Evolutionary conservation across 2,113 vertebrate genomes (phyloP).

Genomic region (Takifugu flavidus): DNA sequence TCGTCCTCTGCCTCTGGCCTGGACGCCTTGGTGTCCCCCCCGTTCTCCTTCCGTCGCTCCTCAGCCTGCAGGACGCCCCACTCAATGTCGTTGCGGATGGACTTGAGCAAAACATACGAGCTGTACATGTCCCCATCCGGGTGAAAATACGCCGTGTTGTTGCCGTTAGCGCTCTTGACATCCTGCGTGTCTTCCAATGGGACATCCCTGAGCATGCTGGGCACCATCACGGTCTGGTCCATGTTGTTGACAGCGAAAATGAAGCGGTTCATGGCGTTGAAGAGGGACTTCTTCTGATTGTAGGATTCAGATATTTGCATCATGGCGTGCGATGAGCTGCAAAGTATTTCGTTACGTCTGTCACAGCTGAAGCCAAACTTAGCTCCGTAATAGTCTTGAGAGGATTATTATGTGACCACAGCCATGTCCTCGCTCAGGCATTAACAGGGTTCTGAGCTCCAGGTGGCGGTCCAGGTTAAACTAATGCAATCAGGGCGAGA

Average conservation of each 20-base stretch:
- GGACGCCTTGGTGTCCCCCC: slow-evolving; percentile 8
- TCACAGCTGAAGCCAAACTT: slow-evolving; percentile 25
- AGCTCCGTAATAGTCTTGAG: slow-evolving; percentile 40
- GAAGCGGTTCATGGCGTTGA: slow-evolving; percentile 91
- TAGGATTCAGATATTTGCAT: slow-evolving; percentile 88
- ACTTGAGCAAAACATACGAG: slow-evolving; percentile 88
- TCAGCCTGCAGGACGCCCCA: slow-evolving; percentile 86
- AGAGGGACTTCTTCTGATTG: slow-evolving; percentile 90
- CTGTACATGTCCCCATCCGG: slow-evolving; percentile 88
- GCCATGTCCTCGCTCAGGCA: slow-evolving; percentile 6
- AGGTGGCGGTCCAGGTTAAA: background rate
- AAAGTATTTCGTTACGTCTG: background rate
- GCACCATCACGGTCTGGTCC: slow-evolving; percentile 97
- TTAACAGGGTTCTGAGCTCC: background rate
- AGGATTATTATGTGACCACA: slow-evolving; percentile 36
- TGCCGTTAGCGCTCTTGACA: slow-evolving; percentile 27
- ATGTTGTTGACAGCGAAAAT: slow-evolving; percentile 93
- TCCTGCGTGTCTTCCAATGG: slow-evolving; percentile 63
- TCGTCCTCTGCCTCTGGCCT: slow-evolving; percentile 64
- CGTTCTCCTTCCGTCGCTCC: slow-evolving; percentile 76
- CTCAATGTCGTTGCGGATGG: slow-evolving; percentile 91
- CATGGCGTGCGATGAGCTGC: slow-evolving; percentile 47
- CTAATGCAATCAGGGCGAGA: background rate
- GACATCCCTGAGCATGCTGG: slow-evolving; percentile 86
- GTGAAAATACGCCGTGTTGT: slow-evolving; percentile 16